Base-by-base conservation (phyloP, 2,113 vertebrate genomes). In the Thermophis baileyi region DNA sequence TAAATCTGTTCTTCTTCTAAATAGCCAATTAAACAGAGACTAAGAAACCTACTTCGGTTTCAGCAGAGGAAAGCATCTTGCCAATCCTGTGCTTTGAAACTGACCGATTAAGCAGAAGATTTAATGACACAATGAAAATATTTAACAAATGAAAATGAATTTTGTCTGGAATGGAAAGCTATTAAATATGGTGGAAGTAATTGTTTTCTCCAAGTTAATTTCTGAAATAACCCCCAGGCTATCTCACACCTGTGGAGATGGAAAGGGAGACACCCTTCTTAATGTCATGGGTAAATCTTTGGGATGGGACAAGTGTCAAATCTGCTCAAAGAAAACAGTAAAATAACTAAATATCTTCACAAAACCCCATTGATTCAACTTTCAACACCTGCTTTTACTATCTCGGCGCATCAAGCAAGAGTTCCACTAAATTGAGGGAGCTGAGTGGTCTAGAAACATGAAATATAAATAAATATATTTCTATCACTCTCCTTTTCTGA, bases 121-220 rank as follows among this genome's bases (percentile, higher is more conserved):
- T 85, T 92, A 88, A 88, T 54, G 89, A 90, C 44, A 85, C 63
- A 88, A 89, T 69, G 24, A 88, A 60, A 90, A 94, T 88, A 90
- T 90, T 92, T 88, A 90, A 85, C 91, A 88, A 88, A 89, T 90
- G 57, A 85, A 92, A 47, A 60, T 69, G 53, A 92, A 94, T 92
- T 94, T 88, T 46, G 24, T 81, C 74, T 89, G 86, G 53, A 94
- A 91, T 85, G 81, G 89, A 85, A 94, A 89, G 85, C 86, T 88
- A 85, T 85, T 51, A 94, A 88, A 57, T 50, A 92, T 85, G 47
- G 53, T 88, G 57, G 91, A 92, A 90, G 85, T 91, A 91, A 55
- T 94, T 90, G 53, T 63, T 90, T 90, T 46, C 88, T 16, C 47
- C 20, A 44, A 49, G 49, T 69, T 27, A 81, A 20, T 55, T 90